Conservation (phyloP, 2,113 vertebrate species). For the Anseranas semipalmata region DNA sequence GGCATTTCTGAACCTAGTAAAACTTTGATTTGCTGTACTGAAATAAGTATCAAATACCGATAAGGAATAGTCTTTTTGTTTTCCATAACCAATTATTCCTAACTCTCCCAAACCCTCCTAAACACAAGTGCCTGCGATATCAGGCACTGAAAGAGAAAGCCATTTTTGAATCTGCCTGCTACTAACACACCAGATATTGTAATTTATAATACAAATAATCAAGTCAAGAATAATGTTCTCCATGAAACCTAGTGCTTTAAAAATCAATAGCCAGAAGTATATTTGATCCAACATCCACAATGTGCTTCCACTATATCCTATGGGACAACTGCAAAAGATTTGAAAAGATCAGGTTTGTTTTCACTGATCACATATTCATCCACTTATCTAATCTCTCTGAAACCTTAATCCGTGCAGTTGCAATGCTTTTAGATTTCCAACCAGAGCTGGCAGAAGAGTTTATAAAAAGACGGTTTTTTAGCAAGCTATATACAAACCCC, state of each 20-base stretch:
- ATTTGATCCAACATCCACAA: background rate
- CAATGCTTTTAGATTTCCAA: background rate
- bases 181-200: background rate
- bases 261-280: background rate
- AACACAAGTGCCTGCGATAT: background rate
- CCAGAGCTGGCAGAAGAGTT: background rate
- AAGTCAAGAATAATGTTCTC: background rate
- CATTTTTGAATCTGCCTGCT: background rate
- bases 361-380: background rate
- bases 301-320: rapidly evolving
- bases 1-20: conserved; percentile 77
- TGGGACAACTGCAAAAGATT: background rate
- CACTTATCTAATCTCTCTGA: background rate
- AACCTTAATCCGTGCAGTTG: background rate
- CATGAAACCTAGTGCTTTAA: background rate
- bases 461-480: background rate
- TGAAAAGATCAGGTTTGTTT: background rate
- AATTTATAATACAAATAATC: background rate
- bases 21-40: conserved; percentile 69
- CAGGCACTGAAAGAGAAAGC: background rate
- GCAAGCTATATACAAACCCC: background rate
- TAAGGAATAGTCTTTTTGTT: conserved; percentile 29
- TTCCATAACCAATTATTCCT: background rate
- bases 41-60: conserved; percentile 66
- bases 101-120: background rate